Evolutionary conservation across 2,888 invertebrate genomes (phyloP).

Genomic region (Pimpla rufipes): DNA sequence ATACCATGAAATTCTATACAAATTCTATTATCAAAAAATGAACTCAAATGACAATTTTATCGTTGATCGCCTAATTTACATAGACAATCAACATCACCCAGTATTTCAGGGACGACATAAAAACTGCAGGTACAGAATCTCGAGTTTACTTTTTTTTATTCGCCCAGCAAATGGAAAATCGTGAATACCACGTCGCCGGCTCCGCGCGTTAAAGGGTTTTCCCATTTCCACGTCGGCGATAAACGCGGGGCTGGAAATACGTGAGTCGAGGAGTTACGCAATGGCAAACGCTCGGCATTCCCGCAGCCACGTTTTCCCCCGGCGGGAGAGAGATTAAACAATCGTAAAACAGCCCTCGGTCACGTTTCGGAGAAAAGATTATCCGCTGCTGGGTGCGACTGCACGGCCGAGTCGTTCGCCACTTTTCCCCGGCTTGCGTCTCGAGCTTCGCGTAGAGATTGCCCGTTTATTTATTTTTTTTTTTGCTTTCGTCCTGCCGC

Average conservation of each 20-base stretch:
- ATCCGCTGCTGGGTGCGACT: not conserved
- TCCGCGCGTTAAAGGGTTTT: not conserved
- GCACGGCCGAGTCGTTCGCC: constrained; percentile 3
- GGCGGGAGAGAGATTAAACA: not conserved
- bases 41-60: no score
- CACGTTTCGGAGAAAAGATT: constrained; percentile 29
- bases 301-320: not conserved
- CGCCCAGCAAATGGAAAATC: no score
- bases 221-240: not conserved
- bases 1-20: no score
- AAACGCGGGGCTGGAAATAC: not conserved
- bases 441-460: constrained; percentile 25
- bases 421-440: not conserved
- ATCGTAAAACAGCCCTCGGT: constrained; percentile 37
- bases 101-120: no score
- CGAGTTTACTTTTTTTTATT: no score
- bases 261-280: constrained; percentile 5
- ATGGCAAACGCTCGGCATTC: not conserved
- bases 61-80: no score
- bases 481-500: not conserved
- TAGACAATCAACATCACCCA: no score
- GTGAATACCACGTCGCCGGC: no score
- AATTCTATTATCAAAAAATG: no score
- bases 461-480: constrained; percentile 10
- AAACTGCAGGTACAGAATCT: no score